A percentile compares a stretch with the other conserved stretches of the same genome.
Conservation (phyloP, 2,888 invertebrate genomes). For the Blastobasis adustella region DNA sequence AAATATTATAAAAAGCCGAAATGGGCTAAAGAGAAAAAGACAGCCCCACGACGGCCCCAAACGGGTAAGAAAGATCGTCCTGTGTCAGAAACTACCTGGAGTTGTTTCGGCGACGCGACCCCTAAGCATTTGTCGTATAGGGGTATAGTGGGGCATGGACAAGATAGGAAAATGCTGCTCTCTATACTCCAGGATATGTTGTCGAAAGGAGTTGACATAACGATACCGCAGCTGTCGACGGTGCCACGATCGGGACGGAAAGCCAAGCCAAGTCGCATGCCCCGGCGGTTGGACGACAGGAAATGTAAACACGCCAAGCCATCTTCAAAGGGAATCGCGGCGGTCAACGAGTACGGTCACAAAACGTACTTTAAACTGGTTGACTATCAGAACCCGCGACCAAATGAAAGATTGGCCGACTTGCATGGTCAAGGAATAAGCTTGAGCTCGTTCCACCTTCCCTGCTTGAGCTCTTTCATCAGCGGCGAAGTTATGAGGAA, state of each 20-base stretch:
- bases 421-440: conserved; percentile 47
- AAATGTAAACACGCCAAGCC: conserved; percentile 47
- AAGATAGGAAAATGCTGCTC: conserved; percentile 46
- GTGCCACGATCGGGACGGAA: conserved; percentile 23
- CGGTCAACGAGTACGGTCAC: conserved; percentile 42
- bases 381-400: conserved; percentile 33
- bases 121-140: conserved; percentile 45
- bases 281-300: background rate
- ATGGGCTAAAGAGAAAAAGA: conserved; percentile 10
- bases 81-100: conserved; percentile 43
- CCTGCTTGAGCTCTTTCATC: conserved; percentile 58
- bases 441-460: conserved; percentile 56
- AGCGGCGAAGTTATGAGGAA: conserved; percentile 42
- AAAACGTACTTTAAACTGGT: conserved; percentile 48
- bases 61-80: conserved; percentile 18
- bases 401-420: conserved; percentile 32
- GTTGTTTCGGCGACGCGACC: conserved; percentile 55
- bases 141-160: conserved; percentile 61
- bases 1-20: conserved; percentile 35
- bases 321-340: conserved; percentile 48
- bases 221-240: conserved; percentile 34
- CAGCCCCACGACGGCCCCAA: background rate
- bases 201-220: conserved; percentile 42
- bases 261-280: conserved; percentile 14
- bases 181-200: conserved; percentile 39